Conservation (phyloP, 1,140 invertebrate species). For the Anastrepha obliqua region DNA sequence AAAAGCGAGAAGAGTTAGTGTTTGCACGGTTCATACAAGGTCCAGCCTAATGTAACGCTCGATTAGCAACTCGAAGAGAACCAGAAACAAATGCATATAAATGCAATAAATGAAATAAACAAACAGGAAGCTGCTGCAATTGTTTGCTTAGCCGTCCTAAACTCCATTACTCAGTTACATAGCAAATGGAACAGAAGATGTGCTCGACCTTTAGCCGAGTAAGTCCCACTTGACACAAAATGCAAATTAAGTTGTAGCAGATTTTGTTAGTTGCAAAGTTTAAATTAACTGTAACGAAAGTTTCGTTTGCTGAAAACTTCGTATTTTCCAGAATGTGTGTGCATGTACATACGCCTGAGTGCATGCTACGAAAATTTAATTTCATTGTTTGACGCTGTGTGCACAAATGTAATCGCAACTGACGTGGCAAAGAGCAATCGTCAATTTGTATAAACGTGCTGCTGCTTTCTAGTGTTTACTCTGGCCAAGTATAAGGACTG, state of each 20-base stretch:
- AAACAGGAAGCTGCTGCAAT: neutral
- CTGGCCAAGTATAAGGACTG: too few relatives aligned
- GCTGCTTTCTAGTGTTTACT: too few relatives aligned
- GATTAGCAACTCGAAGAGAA: too few relatives aligned
- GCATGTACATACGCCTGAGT: neutral
- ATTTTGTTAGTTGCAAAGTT: neutral
- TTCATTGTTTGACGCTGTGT: neutral
- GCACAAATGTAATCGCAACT: neutral
- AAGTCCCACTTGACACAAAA: neutral
- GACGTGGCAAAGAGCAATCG: neutral
- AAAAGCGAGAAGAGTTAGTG: too few relatives aligned
- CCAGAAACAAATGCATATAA: neutral
- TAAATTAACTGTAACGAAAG: conserved; percentile 3
- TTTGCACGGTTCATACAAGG: too few relatives aligned
- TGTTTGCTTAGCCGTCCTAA: neutral
- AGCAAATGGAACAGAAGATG: conserved; percentile 1
- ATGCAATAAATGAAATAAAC: neutral
- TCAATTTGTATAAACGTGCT: too few relatives aligned
- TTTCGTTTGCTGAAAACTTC: neutral
- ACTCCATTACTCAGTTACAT: neutral
- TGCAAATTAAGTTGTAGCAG: neutral
- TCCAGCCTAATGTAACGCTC: too few relatives aligned
- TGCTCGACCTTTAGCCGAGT: neutral
- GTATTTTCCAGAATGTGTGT: neutral
- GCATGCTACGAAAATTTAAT: neutral